Conservation (phyloP, 1,140 invertebrate genomes). For the Macrotrachela quadricornifera region DNA sequence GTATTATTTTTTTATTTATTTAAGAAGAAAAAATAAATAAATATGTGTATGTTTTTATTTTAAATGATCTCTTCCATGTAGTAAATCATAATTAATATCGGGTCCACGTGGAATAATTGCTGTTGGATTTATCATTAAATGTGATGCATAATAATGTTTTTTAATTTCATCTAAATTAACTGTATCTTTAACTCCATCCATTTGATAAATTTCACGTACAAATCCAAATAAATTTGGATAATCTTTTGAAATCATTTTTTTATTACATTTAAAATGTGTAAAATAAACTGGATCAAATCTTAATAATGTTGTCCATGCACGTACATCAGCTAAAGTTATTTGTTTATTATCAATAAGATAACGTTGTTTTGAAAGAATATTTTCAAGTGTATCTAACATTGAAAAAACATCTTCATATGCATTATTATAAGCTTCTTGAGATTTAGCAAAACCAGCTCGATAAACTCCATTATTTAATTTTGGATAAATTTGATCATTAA, state of each 20-base stretch:
- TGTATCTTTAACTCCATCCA: conserved; percentile 16
- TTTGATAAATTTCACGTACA: conserved; percentile 20
- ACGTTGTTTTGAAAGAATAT: conserved; percentile 16
- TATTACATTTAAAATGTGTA: conserved; percentile 19
- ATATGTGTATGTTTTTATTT: too few relatives aligned
- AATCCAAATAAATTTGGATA: conserved; percentile 23
- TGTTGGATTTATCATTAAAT: conserved; percentile 15
- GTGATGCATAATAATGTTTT: conserved; percentile 17
- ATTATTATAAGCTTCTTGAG: conserved; percentile 19
- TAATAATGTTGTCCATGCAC: conserved; percentile 19
- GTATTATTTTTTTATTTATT: too few relatives aligned
- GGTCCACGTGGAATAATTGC: conserved; percentile 20
- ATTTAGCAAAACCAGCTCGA: conserved; percentile 18
- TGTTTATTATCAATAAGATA: conserved; percentile 15
- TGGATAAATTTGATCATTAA: conserved; percentile 22
- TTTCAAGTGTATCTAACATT: conserved; percentile 20
- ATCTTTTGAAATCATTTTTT: conserved; percentile 16
- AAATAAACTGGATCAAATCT: conserved; percentile 24
- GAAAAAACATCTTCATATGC: conserved; percentile 15
- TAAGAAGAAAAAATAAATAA: too few relatives aligned
- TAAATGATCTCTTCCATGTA: conserved; percentile 13
- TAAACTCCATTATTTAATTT: conserved; percentile 24
- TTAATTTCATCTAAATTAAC: conserved; percentile 20
- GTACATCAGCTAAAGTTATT: conserved; percentile 22
- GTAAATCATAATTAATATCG: conserved; percentile 16